Percentiles rank a stretch among this genome's conserved stretches.
phyloP scores from a whole-genome alignment of 2,888 invertebrate species.

The Spisula solida region DNA sequence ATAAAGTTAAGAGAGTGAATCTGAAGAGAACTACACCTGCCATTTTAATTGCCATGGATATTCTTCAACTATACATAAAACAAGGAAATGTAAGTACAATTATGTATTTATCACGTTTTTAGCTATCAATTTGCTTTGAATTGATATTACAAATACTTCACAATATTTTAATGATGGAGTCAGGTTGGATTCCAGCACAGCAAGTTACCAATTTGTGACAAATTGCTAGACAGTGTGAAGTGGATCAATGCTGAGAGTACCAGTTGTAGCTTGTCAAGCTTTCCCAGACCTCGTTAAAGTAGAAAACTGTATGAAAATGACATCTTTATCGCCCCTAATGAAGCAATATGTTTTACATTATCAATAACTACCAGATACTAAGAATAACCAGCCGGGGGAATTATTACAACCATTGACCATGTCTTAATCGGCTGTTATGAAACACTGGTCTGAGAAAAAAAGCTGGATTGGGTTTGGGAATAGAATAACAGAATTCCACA shows the following conservation, averaged over 20 bases:
- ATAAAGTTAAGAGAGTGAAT: too few relatives aligned
- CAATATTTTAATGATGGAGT: neutral
- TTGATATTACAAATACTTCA: too few relatives aligned
- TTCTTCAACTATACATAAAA: too few relatives aligned
- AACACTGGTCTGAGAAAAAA: neutral
- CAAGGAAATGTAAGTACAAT: too few relatives aligned
- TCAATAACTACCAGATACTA: slow-evolving; percentile 31
- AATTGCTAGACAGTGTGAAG: neutral
- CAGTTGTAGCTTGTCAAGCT: slow-evolving; percentile 41
- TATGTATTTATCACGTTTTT: too few relatives aligned
- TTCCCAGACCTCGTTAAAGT: slow-evolving; percentile 52
- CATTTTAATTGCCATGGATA: too few relatives aligned
- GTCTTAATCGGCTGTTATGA: neutral
- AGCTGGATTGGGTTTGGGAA: too few relatives aligned
- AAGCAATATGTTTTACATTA: slow-evolving; percentile 29
- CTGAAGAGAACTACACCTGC: too few relatives aligned
- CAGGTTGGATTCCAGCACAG: neutral
- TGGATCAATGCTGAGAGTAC: slow-evolving; percentile 23
- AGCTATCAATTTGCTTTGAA: too few relatives aligned
- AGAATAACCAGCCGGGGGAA: neutral
- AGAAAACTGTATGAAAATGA: slow-evolving; percentile 55
- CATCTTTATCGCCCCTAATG: slow-evolving; percentile 53
- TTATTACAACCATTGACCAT: neutral
- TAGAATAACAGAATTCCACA: too few relatives aligned
- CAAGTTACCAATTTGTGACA: slow-evolving; percentile 18